phyloP scores from a whole-genome alignment of 1,140 invertebrate species.

The Caenorhabditis brenneri region DNA sequence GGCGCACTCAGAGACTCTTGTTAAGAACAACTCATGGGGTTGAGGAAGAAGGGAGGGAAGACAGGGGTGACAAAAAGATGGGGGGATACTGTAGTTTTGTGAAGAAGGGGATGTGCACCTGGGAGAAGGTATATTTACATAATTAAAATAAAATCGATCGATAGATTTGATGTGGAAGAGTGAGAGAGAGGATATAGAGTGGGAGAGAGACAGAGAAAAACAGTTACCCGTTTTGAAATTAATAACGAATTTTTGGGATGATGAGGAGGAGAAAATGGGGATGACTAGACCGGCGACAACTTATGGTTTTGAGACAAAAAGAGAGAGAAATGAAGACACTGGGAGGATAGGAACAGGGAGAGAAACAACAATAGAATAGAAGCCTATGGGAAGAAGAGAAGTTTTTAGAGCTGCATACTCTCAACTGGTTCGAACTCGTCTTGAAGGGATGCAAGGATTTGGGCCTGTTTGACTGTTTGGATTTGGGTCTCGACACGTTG shows the following conservation, averaged over 20 bases:
- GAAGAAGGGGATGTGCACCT: background rate
- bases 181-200: background rate
- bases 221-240: background rate
- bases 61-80: background rate
- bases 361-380: background rate
- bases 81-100: background rate
- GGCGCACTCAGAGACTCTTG: constrained; percentile 30
- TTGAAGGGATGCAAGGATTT: constrained; percentile 4
- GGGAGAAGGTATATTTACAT: constrained; percentile 26
- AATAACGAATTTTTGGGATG: constrained; percentile 37
- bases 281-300: constrained; percentile 29
- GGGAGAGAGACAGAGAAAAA: background rate
- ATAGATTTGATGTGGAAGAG: background rate
- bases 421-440: constrained; percentile 23
- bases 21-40: background rate
- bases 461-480: background rate
- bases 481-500: constrained; percentile 42
- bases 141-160: constrained; percentile 15
- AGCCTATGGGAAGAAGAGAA: background rate
- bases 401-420: constrained; percentile 9
- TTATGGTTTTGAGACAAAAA: constrained; percentile 22
- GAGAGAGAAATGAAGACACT: background rate
- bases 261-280: background rate
- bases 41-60: background rate
- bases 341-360: background rate